Evolutionary conservation across 2,888 invertebrate species (phyloP), one percentile per base, ranked within the genome.

Genomic region (Hyles lineata): DNA sequence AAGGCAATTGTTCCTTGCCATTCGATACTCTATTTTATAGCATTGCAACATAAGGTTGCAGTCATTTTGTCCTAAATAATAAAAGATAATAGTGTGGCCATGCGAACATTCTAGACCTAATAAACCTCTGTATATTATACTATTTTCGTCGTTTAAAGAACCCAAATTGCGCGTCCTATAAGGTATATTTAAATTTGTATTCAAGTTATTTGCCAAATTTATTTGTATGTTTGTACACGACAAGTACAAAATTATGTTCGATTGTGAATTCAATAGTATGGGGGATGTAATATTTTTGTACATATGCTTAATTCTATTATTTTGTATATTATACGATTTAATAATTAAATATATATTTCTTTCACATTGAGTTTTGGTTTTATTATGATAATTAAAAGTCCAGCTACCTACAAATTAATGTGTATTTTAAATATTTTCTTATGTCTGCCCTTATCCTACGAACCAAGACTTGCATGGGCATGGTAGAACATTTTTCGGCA

Each of bases 251-350:
- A n/a, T 69, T 61, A 43, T 62, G 63, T 73, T 70, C 23, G 35
- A 58, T 52, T 67, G 35, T 35, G 58, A 35, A 55, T 72, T 72
- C 63, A 63, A 21, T 61, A 29, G 43, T 19, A 25, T 50, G n/a
- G 62, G 61, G 55, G 29, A 62, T 67, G 67, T 67, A 67, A 72
- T 75, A 73, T 73, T 73, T 74, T 63, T 73, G 72, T 74, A 74
- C 72, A 74, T 74, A 75, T 70, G 32, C 67, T 72, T 72, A 71
- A 72, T 72, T 73, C 70, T 71, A 70, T 72, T 72, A 72, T 74
- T 69, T 74, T 72, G 70, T 72, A 71, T 55, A 70, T 70, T 70
- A 62, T 21, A 71, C n/a, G 29, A 71, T 55, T 72, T 32, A 72
- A 73, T 74, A 15, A 62, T 70, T 71, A 71, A 70, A 74, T 71